Evolutionary conservation across 2,113 vertebrate species (phyloP).

Genomic region (Cyanistes caeruleus): DNA sequence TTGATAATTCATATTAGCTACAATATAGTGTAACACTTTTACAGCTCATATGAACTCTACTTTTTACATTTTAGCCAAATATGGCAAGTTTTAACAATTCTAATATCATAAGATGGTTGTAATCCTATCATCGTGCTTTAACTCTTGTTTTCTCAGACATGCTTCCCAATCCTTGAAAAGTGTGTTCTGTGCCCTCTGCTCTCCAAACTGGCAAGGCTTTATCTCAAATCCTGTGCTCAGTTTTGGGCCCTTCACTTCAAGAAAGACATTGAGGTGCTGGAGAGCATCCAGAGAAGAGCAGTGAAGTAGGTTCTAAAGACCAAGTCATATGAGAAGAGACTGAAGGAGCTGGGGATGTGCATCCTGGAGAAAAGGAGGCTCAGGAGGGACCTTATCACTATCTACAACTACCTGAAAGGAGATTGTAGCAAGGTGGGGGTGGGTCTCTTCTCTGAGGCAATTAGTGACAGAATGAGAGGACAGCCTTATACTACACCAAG

Average conservation of each 20-base stretch:
- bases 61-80: not conserved
- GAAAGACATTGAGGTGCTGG: not conserved
- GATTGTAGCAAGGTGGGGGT: not conserved
- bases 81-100: not conserved
- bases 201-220: not conserved
- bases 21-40: not conserved
- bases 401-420: not conserved
- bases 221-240: not conserved
- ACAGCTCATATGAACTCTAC: not conserved
- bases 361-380: not conserved
- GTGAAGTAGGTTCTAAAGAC: not conserved
- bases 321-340: not conserved
- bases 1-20: not conserved
- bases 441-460: not conserved
- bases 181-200: not conserved
- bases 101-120: not conserved
- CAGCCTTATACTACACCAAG: not conserved
- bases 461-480: not conserved
- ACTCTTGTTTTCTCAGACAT: not conserved
- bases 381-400: not conserved
- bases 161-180: not conserved
- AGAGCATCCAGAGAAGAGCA: rapidly evolving
- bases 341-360: not conserved
- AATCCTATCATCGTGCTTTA: rapidly evolving
- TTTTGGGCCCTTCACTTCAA: not conserved